phyloP scores from a whole-genome alignment of 2,113 vertebrate genomes.

The Gobius niger region DNA sequence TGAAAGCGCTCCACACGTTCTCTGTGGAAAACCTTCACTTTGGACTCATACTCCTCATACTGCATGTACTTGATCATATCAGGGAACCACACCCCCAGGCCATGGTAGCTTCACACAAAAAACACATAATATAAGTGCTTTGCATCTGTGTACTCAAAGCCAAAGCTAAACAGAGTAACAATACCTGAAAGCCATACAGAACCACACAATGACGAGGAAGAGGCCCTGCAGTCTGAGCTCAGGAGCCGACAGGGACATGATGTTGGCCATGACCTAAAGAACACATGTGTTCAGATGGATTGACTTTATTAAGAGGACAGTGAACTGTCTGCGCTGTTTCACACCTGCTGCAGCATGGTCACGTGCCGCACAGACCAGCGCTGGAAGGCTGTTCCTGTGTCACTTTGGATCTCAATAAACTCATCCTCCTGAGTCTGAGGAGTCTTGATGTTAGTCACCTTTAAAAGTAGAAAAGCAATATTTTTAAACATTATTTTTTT shows the following conservation, averaged over 20 bases:
- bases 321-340: neutral
- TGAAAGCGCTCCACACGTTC: constrained; percentile 87
- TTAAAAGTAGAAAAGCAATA: neutral
- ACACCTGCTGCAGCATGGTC: constrained; percentile 90
- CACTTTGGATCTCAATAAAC: constrained; percentile 98
- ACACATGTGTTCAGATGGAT: neutral
- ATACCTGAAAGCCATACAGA: constrained; percentile 95
- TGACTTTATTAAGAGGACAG: neutral
- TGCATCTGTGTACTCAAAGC: neutral
- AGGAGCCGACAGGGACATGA: constrained; percentile 86
- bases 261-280: constrained; percentile 87
- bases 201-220: constrained; percentile 94
- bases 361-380: constrained; percentile 89
- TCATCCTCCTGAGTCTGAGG: constrained; percentile 91
- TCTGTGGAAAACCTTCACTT: constrained; percentile 82
- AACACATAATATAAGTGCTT: neutral
- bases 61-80: constrained; percentile 97
- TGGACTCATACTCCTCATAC: constrained; percentile 88
- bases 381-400: constrained; percentile 96
- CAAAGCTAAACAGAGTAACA: neutral
- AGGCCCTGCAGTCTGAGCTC: constrained; percentile 89
- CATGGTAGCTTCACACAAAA: constrained; percentile 84
- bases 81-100: constrained; percentile 95
- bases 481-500: neutral
- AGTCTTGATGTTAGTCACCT: constrained; percentile 94